Base-by-base conservation (phyloP, 2,888 invertebrate species). In the Philhelius pedissequus region DNA sequence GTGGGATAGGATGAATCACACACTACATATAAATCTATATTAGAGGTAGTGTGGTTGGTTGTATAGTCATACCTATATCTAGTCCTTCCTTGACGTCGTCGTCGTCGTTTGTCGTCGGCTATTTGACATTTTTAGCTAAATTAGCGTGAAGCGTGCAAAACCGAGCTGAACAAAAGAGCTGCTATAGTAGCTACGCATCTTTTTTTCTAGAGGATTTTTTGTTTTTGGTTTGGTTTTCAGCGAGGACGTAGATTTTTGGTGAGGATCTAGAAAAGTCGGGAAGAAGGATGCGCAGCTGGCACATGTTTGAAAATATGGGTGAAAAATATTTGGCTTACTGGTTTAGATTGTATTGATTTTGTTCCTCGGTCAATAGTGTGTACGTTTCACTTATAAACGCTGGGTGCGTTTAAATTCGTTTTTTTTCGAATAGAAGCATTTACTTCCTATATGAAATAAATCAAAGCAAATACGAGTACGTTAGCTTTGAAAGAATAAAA, bases 141-240 rank as follows among this genome's bases (percentile, higher is more conserved):
- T 91, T 89, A 87, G 90, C 91, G 91, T 91, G 91, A 91, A 91
- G 91, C 91, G 91, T 91, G 91, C 90, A 90, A 89, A 91, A 90
- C 80, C 75, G 68, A 71, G 25, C 62, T 25, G 66, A 80, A 84
- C 80, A 84, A 84, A 84, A 75, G 79, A 62, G 62, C 54, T 69
- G 50, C 45, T 27, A 18, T 45, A n/a, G n/a, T n/a, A n/a, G n/a
- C n/a, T n/a, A 70, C 58, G 58, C 45, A 70, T 70, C 5, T 52
- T 43, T 69, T n/a, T 9, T 43, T 69, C 20, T 9, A n/a, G 27
- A 43, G 4, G 13, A 3, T n/a, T 9, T 35, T 13, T 13, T 20
- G 13, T 4, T 18, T 15, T 48, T 22, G 15, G 38, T 54, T 20
- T 43, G 4, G 15, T 7, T 22, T 25, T 18, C 22, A 35, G 20